phyloP scores from a whole-genome alignment of 2,113 vertebrate genomes.

The Terrapene triunguis region DNA sequence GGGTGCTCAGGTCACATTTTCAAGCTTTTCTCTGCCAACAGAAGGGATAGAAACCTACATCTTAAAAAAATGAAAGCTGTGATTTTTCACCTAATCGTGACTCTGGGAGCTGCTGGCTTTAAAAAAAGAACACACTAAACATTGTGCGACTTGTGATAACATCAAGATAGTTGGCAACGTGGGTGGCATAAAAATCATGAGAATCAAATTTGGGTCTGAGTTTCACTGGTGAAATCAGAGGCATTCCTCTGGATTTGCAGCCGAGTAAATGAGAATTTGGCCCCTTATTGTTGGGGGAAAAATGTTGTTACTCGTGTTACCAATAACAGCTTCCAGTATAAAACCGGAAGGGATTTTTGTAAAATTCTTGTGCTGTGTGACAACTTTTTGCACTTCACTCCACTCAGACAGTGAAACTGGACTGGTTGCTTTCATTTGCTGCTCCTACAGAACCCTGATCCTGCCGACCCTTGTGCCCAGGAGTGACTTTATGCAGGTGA shows the following conservation, averaged over 20 bases:
- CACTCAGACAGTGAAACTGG: not conserved
- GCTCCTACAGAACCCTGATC: not conserved
- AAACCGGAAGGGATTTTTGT: not conserved
- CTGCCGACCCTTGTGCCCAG: not conserved
- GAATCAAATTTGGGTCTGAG: not conserved
- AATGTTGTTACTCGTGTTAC: not conserved
- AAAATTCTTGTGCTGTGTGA: not conserved
- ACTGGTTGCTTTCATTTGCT: not conserved
- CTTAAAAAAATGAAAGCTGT: not conserved
- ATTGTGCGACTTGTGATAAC: rapidly evolving
- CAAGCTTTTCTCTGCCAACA: not conserved
- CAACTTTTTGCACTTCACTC: not conserved
- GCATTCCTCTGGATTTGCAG: constrained; percentile 2
- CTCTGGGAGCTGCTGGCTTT: not conserved
- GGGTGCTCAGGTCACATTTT: not conserved
- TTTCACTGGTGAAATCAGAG: not conserved
- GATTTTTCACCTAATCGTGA: not conserved
- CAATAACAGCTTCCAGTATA: not conserved
- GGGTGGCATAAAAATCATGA: not conserved
- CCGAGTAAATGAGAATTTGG: not conserved
- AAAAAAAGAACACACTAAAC: not conserved
- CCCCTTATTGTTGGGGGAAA: not conserved
- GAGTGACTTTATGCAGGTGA: not conserved
- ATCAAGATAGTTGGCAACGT: not conserved
- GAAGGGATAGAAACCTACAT: not conserved